Conservation (phyloP, 2,113 vertebrate species). For the Carassius carassius region DNA sequence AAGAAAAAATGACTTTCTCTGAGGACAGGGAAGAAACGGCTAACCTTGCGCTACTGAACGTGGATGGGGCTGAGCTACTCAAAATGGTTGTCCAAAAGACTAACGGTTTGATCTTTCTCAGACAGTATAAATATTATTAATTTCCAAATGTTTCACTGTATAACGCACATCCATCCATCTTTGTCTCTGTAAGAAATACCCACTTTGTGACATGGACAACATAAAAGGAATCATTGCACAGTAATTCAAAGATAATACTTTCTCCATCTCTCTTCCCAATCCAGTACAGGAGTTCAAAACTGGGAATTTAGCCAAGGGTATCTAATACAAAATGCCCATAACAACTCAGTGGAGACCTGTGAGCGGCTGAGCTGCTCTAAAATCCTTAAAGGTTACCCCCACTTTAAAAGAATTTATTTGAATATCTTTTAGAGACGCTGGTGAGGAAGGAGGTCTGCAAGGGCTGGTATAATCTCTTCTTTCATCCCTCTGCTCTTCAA, state of each 20-base stretch:
- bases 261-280: not conserved
- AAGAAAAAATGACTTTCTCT: constrained; percentile 60
- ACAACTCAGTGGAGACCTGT: constrained; percentile 7
- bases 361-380: constrained; percentile 22
- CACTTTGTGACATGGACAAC: not conserved
- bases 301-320: constrained; percentile 45
- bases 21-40: constrained; percentile 54
- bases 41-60: not conserved
- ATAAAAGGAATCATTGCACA: constrained; percentile 24
- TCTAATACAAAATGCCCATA: not conserved
- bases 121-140: constrained; percentile 6
- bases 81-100: not conserved
- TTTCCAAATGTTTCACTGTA: not conserved
- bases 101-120: too few species aligned
- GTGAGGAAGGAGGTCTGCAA: constrained; percentile 37
- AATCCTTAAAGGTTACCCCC: constrained; percentile 63
- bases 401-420: constrained; percentile 53
- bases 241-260: constrained; percentile 30
- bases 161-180: not conserved
- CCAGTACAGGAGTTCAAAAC: constrained; percentile 31
- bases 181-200: not conserved
- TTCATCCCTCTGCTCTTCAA: constrained; percentile 36
- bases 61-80: not conserved
- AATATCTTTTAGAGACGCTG: constrained; percentile 47
- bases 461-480: constrained; percentile 47